Percentiles rank a stretch among this genome's conserved stretches.
phyloP scores from a whole-genome alignment of 2,113 vertebrate species.

The Epinephelus moara region DNA sequence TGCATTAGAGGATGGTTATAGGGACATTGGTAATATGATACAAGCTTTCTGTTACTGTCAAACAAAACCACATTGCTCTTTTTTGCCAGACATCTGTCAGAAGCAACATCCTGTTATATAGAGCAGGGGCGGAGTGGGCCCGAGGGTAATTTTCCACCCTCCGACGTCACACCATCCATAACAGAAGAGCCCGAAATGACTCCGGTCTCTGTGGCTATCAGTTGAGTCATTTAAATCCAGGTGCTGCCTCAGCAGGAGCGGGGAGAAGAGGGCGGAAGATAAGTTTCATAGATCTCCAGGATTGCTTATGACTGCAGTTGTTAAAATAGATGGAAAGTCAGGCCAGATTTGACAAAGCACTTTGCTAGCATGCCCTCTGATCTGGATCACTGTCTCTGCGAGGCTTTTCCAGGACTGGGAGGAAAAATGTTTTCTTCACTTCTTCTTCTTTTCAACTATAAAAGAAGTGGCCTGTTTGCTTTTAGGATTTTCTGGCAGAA shows the following conservation, averaged over 20 bases:
- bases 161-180: constrained; percentile 17
- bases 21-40: not conserved
- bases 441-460: not conserved
- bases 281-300: constrained; percentile 63
- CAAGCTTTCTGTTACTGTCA: not conserved
- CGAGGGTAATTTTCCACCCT: constrained; percentile 16
- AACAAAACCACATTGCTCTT: too few species aligned
- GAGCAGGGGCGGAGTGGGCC: not conserved
- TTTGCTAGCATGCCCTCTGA: constrained; percentile 32
- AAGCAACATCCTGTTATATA: constrained; percentile 1
- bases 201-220: constrained; percentile 40
- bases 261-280: constrained; percentile 27
- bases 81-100: constrained; percentile 20
- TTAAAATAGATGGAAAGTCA: constrained; percentile 66
- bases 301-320: constrained; percentile 73
- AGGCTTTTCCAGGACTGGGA: not conserved
- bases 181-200: constrained; percentile 25
- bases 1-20: not conserved
- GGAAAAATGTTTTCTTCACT: not conserved
- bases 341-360: constrained; percentile 52
- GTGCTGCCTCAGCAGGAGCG: constrained; percentile 71
- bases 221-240: constrained; percentile 65
- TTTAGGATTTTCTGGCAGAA: not conserved
- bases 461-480: not conserved
- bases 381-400: constrained; percentile 38